Evolutionary conservation across 1,140 invertebrate species (phyloP).

Genomic region (Drosophila erecta): DNA sequence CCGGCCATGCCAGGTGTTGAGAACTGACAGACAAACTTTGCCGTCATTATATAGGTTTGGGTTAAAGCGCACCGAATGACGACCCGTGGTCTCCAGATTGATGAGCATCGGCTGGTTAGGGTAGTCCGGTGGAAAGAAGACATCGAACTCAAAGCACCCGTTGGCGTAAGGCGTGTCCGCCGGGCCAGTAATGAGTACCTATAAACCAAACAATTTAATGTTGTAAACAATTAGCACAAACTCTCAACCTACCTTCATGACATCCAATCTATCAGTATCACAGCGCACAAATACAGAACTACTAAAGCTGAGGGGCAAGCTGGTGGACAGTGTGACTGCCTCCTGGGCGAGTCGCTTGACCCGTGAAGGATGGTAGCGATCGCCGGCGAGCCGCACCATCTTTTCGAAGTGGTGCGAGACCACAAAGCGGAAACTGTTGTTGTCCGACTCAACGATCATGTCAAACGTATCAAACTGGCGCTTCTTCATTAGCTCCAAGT

Average conservation of each 20-base stretch:
- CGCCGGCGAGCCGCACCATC: constrained; percentile 93
- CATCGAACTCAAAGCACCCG: constrained; percentile 95
- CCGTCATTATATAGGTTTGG: constrained; percentile 99
- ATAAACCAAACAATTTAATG: constrained; percentile 43
- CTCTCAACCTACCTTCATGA: constrained; percentile 93
- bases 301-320: constrained; percentile 96
- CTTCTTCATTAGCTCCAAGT: constrained; percentile 94
- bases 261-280: constrained; percentile 96
- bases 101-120: constrained; percentile 93
- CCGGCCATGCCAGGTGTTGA: constrained; percentile 98
- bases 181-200: constrained; percentile 96
- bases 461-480: constrained; percentile 96
- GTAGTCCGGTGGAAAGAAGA: constrained; percentile 96
- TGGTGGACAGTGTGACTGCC: constrained; percentile 97
- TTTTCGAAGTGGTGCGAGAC: constrained; percentile 97
- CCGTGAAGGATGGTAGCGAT: constrained; percentile 92
- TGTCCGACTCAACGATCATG: constrained; percentile 92
- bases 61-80: constrained; percentile 97
- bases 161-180: constrained; percentile 95
- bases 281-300: constrained; percentile 98
- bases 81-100: constrained; percentile 97
- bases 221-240: background rate
- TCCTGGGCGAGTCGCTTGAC: constrained; percentile 98
- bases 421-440: constrained; percentile 92
- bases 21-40: constrained; percentile 97